These are phyloP conservation scores for Trachops cirrhosus DNA, from an alignment of 2,797 vertebrate genomes.

Conservation along the genomic window DNA sequence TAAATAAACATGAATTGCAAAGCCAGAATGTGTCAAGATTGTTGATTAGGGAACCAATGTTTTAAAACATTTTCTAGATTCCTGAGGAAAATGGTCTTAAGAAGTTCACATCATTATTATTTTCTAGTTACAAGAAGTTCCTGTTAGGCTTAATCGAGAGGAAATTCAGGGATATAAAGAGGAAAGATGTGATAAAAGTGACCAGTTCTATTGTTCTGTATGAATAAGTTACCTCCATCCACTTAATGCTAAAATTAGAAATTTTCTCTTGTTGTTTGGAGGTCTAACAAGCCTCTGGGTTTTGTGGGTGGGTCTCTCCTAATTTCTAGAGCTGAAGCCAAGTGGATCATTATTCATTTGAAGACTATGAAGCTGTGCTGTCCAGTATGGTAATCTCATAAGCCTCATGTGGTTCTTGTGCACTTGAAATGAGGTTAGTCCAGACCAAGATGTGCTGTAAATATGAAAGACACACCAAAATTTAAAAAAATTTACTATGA, in stretches of 20 bases:
- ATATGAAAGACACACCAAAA: background rate
- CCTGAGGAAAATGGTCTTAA: constrained; percentile 51
- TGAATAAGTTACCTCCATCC: constrained; percentile 13
- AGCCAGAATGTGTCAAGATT: constrained; percentile 14
- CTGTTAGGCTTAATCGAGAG: constrained; percentile 49
- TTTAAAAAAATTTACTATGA: constrained; percentile 20
- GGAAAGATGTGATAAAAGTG: constrained; percentile 50
- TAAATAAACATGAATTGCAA: constrained; percentile 46
- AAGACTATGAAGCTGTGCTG: background rate
- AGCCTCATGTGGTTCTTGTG: background rate
- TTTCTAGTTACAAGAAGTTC: constrained; percentile 55
- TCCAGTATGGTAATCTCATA: background rate
- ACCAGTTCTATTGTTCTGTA: constrained; percentile 51
- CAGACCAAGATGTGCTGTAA: background rate
- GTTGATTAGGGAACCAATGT: constrained; percentile 16
- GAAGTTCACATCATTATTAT: constrained; percentile 54
- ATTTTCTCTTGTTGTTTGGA: background rate
- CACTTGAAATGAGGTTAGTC: background rate
- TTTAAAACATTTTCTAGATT: constrained; percentile 48
- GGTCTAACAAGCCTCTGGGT: background rate
- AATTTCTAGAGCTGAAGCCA: background rate
- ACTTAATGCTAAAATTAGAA: constrained; percentile 43
- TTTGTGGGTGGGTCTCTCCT: background rate
- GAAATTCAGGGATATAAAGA: constrained; percentile 62
- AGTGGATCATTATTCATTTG: background rate